Evolutionary conservation across 1,140 invertebrate genomes (phyloP), one percentile per base, ranked within the genome.

Genomic region (Megalopta genalis): DNA sequence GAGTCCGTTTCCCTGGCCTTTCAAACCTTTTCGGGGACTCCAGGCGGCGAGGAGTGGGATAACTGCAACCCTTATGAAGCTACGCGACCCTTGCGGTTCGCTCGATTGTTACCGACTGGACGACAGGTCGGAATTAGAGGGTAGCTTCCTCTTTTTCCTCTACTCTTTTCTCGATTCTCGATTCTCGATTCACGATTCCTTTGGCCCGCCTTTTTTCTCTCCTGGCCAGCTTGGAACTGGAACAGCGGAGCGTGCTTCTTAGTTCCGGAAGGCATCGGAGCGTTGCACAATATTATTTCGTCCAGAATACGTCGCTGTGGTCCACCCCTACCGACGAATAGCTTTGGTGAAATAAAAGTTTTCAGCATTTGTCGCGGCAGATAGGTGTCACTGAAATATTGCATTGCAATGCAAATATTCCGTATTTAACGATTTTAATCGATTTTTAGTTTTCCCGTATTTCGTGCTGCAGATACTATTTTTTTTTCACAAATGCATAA

Each of bases 1-100:
- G 82, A 68, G 82, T 81, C 77, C 72, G 82, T 84, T 84, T 81
- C 78, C 42, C 83, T 77, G 77, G 72, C 77, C 79, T 85, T 85
- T 85, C 83, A 84, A 83, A 85, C 80, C 83, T 83, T 57, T 84
- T 79, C 59, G 74, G 82, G 73, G 66, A 64, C 68, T 64, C 68
- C 32, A 32, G 52, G n/a, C 46, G 25, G 69, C 52, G 63, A 2
- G 10, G 68, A 32, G 83, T 64, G 57, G 65, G 78, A 54, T 72
- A 73, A 80, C 70, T 70, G 83, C 79, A 81, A 73, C 82, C 82
- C 81, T 80, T 67, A 81, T 73, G 72, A 73, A 84, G 81, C 78
- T 84, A 78, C 39, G 68, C 71, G 77, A 73, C 62, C 77, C 77
- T 79, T 67, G 71, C 70, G 77, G 71, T 67, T 39, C 25, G 59